Evolutionary conservation across 2,888 invertebrate species (phyloP), one percentile per base, ranked within the genome.

Genomic region (Cheilosia impressa): DNA sequence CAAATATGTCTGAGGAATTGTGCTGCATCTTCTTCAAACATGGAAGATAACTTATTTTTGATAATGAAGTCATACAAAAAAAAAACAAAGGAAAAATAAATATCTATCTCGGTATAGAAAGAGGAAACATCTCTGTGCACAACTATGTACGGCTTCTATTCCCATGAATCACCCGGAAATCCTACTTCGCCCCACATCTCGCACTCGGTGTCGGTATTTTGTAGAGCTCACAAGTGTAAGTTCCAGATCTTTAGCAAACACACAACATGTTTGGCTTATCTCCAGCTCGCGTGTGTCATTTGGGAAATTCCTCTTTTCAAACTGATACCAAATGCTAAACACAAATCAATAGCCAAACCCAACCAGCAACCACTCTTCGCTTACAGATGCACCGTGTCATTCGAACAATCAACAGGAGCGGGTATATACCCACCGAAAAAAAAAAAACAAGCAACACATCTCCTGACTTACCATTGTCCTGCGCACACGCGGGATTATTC

Each of bases 381-480:
- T 38, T 53, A 53, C 10, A 22, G 13, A 62, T 78, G 69, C 78
- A 63, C 68, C 63, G 4, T 13, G 1, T 45, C 45, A 17, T 47
- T 19, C 19, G 38, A 57, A 10, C 75, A 65, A n/a, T 47, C 66
- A 76, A 60, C 60, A 76, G 60, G 60, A 58, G 41, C 1, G 6
- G 13, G 5, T 22, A 65, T 31, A 38, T 22, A 41, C 10, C 19
- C 22, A 10, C 19, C 60, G 15, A 24, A 17, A 9, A n/a, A 19
- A 38, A 24, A 47, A 63, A 43, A 9, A 19, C 41, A 31, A 43
- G 6, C 27, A 27, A 6, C 6, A 7, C 57, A 76, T 66, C 68
- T 79, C 45, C 27, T 34, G 38, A 85, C 85, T 87, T 78, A 87
- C 87, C 82, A 75, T 62, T 82, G 13, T 82, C 76, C 72, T 82